These are phyloP conservation scores for Steinernema scapterisci DNA, from an alignment of 2,888 invertebrate species.

Conservation along the genomic window DNA sequence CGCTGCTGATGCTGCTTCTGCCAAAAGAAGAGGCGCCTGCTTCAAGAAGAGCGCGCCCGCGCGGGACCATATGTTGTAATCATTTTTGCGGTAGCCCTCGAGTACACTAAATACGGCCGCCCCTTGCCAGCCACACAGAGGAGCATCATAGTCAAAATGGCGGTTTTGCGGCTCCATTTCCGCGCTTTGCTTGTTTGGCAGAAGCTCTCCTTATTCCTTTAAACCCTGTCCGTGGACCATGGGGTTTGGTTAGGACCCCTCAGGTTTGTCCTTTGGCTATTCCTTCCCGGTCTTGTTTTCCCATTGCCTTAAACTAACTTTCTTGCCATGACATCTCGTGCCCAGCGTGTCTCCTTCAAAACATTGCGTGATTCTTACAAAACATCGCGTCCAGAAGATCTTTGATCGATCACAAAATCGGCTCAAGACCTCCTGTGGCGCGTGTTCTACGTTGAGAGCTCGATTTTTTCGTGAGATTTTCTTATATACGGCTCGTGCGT, in stretches of 20 bases:
- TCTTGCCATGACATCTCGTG: too few species aligned
- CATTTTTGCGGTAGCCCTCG: neutral
- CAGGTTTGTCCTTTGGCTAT: too few species aligned
- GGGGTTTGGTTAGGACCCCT: too few species aligned
- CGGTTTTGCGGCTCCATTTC: neutral
- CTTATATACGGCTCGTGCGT: neutral
- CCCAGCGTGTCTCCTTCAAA: too few species aligned
- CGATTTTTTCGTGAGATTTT: neutral
- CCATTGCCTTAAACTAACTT: too few species aligned
- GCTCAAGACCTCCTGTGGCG: constrained; percentile 8
- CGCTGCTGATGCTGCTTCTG: too few species aligned
- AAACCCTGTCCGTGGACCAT: too few species aligned
- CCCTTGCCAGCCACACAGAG: neutral
- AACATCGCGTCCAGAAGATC: neutral
- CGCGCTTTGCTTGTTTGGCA: neutral
- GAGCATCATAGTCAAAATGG: neutral
- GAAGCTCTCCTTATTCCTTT: too few species aligned
- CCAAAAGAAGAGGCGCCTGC: neutral
- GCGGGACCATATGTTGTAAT: constrained; percentile 12
- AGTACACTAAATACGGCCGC: constrained; percentile 6
- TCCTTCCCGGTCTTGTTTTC: too few species aligned
- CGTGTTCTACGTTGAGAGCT: neutral
- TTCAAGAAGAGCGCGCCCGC: neutral
- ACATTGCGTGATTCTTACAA: constrained; percentile 2
- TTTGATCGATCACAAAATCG: neutral